phyloP scores from a whole-genome alignment of 2,888 invertebrate species.

The Lepas anatifera region DNA sequence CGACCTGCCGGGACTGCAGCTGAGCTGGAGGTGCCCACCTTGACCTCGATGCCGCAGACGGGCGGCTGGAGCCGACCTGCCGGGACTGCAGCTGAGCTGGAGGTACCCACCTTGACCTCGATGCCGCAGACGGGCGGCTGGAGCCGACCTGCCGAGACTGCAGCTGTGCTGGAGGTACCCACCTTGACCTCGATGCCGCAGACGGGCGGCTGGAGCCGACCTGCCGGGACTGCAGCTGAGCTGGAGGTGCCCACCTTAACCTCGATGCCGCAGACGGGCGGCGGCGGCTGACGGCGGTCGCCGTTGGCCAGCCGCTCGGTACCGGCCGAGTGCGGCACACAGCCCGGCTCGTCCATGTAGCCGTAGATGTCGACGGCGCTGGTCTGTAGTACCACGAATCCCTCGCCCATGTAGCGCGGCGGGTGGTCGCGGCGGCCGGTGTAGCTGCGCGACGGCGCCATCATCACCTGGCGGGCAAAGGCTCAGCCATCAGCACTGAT shows the following conservation, averaged over 20 bases:
- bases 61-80: no score
- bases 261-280: slow-evolving; percentile 90
- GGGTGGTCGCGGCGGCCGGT: slow-evolving; percentile 87
- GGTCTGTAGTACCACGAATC: slow-evolving; percentile 91
- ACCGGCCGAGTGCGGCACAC: slow-evolving; percentile 84
- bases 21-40: no score
- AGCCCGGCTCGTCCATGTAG: slow-evolving; percentile 86
- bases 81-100: no score
- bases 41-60: no score
- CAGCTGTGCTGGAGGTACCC: no score
- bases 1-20: no score
- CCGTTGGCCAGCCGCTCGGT: slow-evolving; percentile 80
- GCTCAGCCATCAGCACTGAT: background rate
- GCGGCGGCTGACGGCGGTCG: slow-evolving; percentile 80
- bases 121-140: no score
- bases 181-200: no score
- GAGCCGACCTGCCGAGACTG: no score
- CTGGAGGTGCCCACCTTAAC: slow-evolving; percentile 64
- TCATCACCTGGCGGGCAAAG: slow-evolving; percentile 48
- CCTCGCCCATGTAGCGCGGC: slow-evolving; percentile 95
- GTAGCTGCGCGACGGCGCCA: slow-evolving; percentile 93
- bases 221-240: no score
- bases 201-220: no score
- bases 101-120: no score
- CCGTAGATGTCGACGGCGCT: slow-evolving; percentile 90